These are phyloP conservation scores for Eremobia ochroleuca DNA, from an alignment of 2,888 invertebrate species.

Conservation along the genomic window DNA sequence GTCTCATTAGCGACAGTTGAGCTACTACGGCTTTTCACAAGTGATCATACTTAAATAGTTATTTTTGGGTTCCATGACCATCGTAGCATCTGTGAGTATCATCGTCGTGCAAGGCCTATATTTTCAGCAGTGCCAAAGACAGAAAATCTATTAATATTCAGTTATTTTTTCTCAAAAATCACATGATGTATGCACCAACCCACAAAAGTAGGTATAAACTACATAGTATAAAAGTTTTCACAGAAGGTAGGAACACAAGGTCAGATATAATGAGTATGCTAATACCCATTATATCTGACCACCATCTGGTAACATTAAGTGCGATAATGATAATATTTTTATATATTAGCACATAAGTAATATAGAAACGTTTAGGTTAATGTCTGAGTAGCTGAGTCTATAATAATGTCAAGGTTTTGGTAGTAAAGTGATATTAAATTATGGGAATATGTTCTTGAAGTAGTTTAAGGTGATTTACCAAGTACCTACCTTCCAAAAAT, in stretches of 20 bases:
- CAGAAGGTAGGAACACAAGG: constrained; percentile 37
- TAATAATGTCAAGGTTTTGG: constrained; percentile 54
- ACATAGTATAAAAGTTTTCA: neutral
- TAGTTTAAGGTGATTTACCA: neutral
- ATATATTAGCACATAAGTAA: constrained; percentile 49
- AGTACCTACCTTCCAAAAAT: neutral
- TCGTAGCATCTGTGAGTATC: too few relatives aligned
- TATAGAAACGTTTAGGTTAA: constrained; percentile 40
- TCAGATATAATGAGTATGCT: constrained; percentile 50
- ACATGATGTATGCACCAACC: neutral
- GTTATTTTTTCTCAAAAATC: neutral
- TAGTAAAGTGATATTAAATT: constrained; percentile 42
- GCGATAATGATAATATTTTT: constrained; percentile 50
- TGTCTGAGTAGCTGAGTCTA: constrained; percentile 6
- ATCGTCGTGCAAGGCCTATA: too few relatives aligned
- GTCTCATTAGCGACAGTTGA: too few relatives aligned
- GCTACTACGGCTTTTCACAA: too few relatives aligned
- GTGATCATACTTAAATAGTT: too few relatives aligned
- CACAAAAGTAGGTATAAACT: neutral
- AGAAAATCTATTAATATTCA: neutral
- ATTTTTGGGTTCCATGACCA: too few relatives aligned
- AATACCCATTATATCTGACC: too few relatives aligned
- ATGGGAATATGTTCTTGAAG: constrained; percentile 20
- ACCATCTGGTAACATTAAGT: constrained; percentile 33
- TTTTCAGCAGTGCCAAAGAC: too few relatives aligned